These are phyloP conservation scores for Mionectes macconnelli DNA, from an alignment of 2,113 vertebrate genomes.

Conservation along the genomic window DNA sequence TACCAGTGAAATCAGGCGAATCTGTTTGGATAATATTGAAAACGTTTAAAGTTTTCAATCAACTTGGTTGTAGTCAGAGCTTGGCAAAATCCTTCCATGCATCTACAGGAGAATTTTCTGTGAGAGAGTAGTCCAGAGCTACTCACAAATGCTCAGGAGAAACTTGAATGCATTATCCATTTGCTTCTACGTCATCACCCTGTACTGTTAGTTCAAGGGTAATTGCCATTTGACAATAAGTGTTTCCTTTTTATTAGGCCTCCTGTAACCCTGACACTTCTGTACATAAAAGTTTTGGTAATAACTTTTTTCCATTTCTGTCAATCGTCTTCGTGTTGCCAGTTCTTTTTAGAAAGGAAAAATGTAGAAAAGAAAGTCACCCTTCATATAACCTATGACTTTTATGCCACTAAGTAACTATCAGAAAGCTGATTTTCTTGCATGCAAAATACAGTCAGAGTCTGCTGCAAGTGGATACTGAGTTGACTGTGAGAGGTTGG, in stretches of 20 bases:
- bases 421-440: not conserved
- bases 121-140: not conserved
- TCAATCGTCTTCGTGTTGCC: not conserved
- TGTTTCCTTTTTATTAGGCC: not conserved
- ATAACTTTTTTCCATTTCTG: not conserved
- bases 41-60: not conserved
- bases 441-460: not conserved
- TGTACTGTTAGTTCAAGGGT: not conserved
- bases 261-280: not conserved
- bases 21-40: not conserved
- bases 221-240: not conserved
- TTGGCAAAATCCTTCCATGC: not conserved
- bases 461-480: not conserved
- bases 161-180: not conserved
- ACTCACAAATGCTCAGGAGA: not conserved
- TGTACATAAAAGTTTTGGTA: not conserved
- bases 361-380: not conserved
- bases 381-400: not conserved
- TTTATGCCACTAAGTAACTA: not conserved
- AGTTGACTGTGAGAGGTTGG: not conserved
- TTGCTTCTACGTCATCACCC: not conserved
- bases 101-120: not conserved
- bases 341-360: not conserved
- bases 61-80: not conserved
- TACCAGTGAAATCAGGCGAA: not conserved